Percentiles rank a stretch among this genome's conserved stretches.
Conservation (phyloP, 2,888 invertebrate species). For the Rhingia rostrata region DNA sequence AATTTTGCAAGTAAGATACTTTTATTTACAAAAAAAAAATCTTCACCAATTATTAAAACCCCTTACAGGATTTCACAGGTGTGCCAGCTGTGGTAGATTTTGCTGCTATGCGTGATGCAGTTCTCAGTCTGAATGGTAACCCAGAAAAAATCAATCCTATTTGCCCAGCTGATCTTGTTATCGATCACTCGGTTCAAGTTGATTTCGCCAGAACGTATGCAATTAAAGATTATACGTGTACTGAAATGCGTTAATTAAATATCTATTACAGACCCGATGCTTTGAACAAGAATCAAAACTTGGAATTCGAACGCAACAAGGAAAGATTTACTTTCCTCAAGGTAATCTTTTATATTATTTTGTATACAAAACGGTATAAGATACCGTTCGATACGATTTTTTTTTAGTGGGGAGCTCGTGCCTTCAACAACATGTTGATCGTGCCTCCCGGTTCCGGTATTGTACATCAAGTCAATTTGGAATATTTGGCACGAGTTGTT, state of each 20-base stretch:
- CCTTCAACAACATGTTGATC: constrained; percentile 97
- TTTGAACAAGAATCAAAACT: constrained; percentile 93
- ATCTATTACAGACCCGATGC: constrained; percentile 89
- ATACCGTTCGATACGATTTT: constrained; percentile 49
- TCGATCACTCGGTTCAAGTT: constrained; percentile 99
- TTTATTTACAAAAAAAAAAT: neutral
- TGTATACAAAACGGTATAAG: too few relatives aligned
- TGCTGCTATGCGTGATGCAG: constrained; percentile 99
- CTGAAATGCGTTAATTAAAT: neutral
- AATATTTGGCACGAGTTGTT: constrained; percentile 95
- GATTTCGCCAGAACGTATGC: constrained; percentile 91
- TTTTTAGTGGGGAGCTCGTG: constrained; percentile 95
- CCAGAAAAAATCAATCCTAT: constrained; percentile 97
- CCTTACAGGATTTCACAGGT: constrained; percentile 93
- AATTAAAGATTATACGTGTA: neutral
- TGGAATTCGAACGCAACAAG: constrained; percentile 97
- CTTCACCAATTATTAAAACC: neutral
- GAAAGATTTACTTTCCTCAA: constrained; percentile 98
- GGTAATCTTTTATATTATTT: constrained; percentile 83
- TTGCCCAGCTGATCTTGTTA: constrained; percentile 98
- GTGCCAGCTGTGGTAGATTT: constrained; percentile 99
- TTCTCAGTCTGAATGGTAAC: constrained; percentile 92
- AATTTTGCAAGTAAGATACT: constrained; percentile 90
- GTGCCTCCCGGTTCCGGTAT: constrained; percentile 99
- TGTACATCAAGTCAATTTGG: constrained; percentile 98